Percentiles rank a stretch among this genome's conserved stretches.
Conservation (phyloP, 2,888 invertebrate species). For the Cerastoderma edule region DNA sequence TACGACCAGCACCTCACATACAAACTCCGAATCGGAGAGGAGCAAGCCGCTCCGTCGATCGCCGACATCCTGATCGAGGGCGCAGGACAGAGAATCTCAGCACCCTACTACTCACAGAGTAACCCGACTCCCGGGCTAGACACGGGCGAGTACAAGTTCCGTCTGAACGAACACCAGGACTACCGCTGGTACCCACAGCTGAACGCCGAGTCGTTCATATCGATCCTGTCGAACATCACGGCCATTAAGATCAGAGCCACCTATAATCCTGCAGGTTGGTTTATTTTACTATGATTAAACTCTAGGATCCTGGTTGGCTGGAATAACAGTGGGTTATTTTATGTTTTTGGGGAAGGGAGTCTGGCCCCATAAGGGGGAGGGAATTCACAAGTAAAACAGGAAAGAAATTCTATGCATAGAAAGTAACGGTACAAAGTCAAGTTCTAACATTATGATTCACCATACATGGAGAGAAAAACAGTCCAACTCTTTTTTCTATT, state of each 20-base stretch:
- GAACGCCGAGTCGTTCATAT: slow-evolving; percentile 94
- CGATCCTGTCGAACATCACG: slow-evolving; percentile 95
- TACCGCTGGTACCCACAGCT: slow-evolving; percentile 98
- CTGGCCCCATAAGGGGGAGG: no score
- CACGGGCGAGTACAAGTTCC: slow-evolving; percentile 89
- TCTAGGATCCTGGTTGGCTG: no score
- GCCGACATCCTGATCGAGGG: slow-evolving; percentile 96
- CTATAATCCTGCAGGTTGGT: slow-evolving; percentile 90
- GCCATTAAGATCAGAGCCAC: slow-evolving; percentile 97
- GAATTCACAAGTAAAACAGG: no score
- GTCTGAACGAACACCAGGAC: slow-evolving; percentile 94
- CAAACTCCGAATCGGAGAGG: slow-evolving; percentile 93
- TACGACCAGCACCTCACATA: slow-evolving; percentile 97
- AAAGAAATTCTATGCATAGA: no score
- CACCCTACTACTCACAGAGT: slow-evolving; percentile 96
- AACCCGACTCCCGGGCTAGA: slow-evolving; percentile 89
- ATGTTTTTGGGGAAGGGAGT: no score
- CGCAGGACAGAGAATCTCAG: slow-evolving; percentile 89
- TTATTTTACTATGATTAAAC: no score
- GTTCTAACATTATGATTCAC: no score
- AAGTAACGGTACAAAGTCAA: no score
- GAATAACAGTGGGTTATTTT: no score
- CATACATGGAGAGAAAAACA: no score
- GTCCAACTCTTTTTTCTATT: no score
- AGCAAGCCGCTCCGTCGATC: slow-evolving; percentile 90